Base-by-base conservation (phyloP, 2,888 invertebrate genomes). In the Cryptus armator region DNA sequence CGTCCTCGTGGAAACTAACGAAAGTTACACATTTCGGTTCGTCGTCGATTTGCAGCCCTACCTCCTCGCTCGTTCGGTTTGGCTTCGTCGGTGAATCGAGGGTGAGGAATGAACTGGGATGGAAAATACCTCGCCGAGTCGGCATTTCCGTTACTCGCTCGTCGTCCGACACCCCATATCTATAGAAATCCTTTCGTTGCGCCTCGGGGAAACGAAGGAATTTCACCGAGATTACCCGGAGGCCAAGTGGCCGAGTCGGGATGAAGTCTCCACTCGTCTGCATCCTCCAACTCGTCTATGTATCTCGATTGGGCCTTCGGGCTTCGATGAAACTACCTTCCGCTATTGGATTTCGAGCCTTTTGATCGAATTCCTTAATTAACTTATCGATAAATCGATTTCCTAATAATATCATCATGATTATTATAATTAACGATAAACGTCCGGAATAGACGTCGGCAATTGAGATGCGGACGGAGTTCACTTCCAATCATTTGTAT, bases 1-100 rank as follows among this genome's bases (percentile, higher is more conserved):
- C 59, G 59, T 66, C 43, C 14, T 53, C 19, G 48, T 16, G 68
- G 56, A 84, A 80, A 81, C 76, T 77, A 67, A 68, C 76, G 76
- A 84, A 84, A 84, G 71, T 84, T 84, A 80, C 74, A 80, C 53
- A 75, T 64, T 79, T 79, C 59, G 78, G 37, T 83, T 79, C 44
- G 43, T 62, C 70, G 46, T 84, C 56, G 56, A 84, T 75, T 80
- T 68, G 29, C 32, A 75, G 64, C 37, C 29, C 37, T 53, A 37
- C 56, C 56, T 62, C 48, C 64, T 64, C 19, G 43, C n/a, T 43
- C 51, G 37, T 66, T 51, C 32, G 51, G 29, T 5, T 66, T 3
- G 53, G 53, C 71, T 64, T 24, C 44, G 56, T n/a, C 37, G 14
- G 10, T 14, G 56, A 56, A 24, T 10, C 24, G 56, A 46, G 19